phyloP scores from a whole-genome alignment of 2,797 vertebrate species.

The Sebastes elongatus region DNA sequence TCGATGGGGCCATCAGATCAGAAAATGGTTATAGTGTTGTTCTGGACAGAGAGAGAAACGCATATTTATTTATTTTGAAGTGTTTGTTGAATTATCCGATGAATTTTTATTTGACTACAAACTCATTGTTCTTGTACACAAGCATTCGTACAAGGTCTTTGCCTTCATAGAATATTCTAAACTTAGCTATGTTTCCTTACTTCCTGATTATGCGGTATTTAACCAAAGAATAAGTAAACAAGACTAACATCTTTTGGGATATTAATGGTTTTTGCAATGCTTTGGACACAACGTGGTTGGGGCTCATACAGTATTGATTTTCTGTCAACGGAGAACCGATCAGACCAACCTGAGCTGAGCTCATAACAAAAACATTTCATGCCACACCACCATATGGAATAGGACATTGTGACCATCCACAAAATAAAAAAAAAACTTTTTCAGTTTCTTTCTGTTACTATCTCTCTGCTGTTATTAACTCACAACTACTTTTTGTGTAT shows the following conservation, averaged over 20 bases:
- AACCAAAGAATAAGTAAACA: not conserved
- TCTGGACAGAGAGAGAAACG: rapidly evolving
- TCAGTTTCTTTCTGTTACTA: not conserved
- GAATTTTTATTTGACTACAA: not conserved
- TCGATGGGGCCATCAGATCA: not conserved
- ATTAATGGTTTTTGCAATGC: not conserved
- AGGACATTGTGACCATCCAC: not conserved
- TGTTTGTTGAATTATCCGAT: not conserved
- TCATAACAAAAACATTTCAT: not conserved
- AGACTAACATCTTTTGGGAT: not conserved
- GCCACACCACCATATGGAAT: not conserved
- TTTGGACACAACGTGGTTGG: not conserved
- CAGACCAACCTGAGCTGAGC: not conserved
- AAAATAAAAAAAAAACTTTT: not conserved
- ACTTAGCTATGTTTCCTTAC: not conserved
- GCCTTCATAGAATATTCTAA: not conserved
- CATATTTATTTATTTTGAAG: not conserved
- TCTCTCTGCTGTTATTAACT: not conserved
- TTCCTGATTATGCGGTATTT: not conserved
- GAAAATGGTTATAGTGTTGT: not conserved
- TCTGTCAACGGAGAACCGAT: not conserved
- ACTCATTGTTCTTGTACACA: not conserved
- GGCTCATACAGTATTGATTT: not conserved
- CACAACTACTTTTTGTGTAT: not conserved
- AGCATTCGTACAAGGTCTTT: not conserved